Evolutionary conservation across 2,888 invertebrate genomes (phyloP).

Genomic region (Eilema depressum): DNA sequence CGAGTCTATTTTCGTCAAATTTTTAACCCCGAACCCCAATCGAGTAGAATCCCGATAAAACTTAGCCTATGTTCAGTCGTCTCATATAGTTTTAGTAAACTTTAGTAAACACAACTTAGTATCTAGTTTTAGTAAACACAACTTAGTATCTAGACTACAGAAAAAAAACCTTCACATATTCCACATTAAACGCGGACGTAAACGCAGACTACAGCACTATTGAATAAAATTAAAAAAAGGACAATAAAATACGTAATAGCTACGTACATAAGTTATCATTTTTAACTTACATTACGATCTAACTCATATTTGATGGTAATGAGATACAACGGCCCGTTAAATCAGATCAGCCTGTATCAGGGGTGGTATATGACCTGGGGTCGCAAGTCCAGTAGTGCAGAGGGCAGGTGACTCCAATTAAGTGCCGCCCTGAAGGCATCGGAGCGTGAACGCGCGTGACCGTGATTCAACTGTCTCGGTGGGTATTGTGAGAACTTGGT

Average conservation of each 20-base stretch:
- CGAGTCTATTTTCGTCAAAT: neutral
- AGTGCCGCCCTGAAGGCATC: constrained; percentile 63
- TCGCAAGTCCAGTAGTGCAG: constrained; percentile 64
- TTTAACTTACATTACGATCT: neutral
- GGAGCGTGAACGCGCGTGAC: constrained; percentile 75
- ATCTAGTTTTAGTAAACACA: too few relatives aligned
- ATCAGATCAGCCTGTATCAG: constrained; percentile 59
- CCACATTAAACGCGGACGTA: too few relatives aligned
- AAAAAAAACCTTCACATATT: too few relatives aligned
- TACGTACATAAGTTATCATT: neutral
- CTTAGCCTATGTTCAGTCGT: too few relatives aligned
- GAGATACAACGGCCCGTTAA: neutral
- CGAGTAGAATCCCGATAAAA: too few relatives aligned
- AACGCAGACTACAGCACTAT: neutral
- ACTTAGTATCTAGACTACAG: too few relatives aligned
- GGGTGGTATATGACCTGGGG: constrained; percentile 53
- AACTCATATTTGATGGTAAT: neutral
- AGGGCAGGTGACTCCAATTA: constrained; percentile 87
- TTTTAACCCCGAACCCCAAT: neutral
- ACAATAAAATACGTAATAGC: neutral
- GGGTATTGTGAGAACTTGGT: constrained; percentile 23
- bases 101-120: too few relatives aligned
- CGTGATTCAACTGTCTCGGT: constrained; percentile 69
- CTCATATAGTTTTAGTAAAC: too few relatives aligned
- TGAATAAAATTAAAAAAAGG: neutral